A percentile compares a stretch with the other conserved stretches of the same genome.
These are phyloP conservation scores for Cygnus olor DNA, from an alignment of 2,797 vertebrate genomes.

Conservation along the genomic window DNA sequence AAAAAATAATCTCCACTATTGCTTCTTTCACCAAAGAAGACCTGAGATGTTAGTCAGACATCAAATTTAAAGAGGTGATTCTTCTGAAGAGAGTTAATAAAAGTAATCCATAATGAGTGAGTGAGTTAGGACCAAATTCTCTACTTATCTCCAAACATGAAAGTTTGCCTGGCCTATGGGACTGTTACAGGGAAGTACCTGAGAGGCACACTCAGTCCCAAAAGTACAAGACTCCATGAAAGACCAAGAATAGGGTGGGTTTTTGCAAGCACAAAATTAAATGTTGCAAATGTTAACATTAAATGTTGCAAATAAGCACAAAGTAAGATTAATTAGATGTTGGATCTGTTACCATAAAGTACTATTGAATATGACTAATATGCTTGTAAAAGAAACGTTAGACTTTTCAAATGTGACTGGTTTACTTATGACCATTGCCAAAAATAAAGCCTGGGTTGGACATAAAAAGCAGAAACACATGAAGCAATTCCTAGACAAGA, in stretches of 20 bases:
- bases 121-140: neutral
- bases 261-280: neutral
- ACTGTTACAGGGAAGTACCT: neutral
- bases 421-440: neutral
- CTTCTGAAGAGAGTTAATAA: neutral
- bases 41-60: neutral
- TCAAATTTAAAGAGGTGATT: neutral
- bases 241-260: neutral
- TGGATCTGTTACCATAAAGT: neutral
- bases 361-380: neutral
- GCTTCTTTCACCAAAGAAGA: neutral
- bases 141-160: neutral
- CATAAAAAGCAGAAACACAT: neutral
- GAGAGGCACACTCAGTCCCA: neutral
- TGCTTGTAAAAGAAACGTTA: neutral
- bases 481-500: neutral
- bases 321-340: neutral
- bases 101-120: neutral
- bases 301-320: neutral
- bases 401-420: neutral
- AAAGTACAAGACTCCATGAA: neutral
- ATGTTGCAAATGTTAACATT: neutral
- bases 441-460: neutral
- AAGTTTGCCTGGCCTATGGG: neutral
- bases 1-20: neutral